Base-by-base conservation (phyloP, 2,888 invertebrate genomes). In the Dasysyrphus albostriatus region DNA sequence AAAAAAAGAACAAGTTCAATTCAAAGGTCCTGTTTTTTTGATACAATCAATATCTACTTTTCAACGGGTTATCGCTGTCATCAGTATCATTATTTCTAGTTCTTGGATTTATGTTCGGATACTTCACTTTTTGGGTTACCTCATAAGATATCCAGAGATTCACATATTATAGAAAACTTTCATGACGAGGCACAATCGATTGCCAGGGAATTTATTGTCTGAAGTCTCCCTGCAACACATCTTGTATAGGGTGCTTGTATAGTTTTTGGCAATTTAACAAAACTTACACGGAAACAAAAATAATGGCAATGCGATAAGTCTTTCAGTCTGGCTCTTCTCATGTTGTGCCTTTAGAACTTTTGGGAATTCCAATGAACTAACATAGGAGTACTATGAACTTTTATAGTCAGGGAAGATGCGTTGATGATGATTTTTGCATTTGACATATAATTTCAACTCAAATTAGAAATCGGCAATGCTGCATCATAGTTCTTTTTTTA, bases 31-130 rank as follows among this genome's bases (percentile, higher is more conserved):
- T 61, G 39, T 47, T 70, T 47, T 54, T 49, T 72, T 77, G 82
- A 83, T 77, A 73, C 65, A 72, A 83, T 83, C 83, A 83, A 83
- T 83, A 83, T 73, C 58, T n/a, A 54, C 70, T 73, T 77, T 78
- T 61, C 72, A 83, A 83, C 59, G 78, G 83, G 83, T 73, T 78
- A 83, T 83, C 83, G 78, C 83, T 83, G 83, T 83, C 83, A 83
- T 83, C 83, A 67, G 83, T 73, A 77, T 82, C 82, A 82, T 82
- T 82, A 82, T 82, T 82, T 82, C 49, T 82, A 32, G 63, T 70
- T 77, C 47, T 65, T 72, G 67, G 59, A 83, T 83, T 83, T 83
- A 83, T 83, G 83, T 78, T 77, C 61, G 51, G 49, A 58, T 82
- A 77, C 76, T 77, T 73, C 59, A 67, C 24, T 77, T 83, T 78